These are phyloP conservation scores for Nothocercus nigrocapillus DNA, from an alignment of 2,113 vertebrate species.

Conservation along the genomic window DNA sequence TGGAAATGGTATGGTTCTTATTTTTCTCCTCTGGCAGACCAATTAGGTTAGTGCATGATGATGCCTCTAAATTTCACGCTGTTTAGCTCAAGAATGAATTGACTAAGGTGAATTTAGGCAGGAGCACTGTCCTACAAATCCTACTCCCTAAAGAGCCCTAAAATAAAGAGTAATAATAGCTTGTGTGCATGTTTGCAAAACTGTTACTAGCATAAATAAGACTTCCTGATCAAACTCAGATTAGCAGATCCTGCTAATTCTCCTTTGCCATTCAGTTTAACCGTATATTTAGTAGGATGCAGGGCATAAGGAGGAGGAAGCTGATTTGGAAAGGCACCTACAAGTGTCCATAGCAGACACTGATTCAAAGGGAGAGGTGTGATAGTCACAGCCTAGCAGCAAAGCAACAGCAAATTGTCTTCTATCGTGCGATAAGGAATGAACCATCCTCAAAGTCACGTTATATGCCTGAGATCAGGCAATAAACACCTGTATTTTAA, in stretches of 20 bases:
- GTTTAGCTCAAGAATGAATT: not conserved
- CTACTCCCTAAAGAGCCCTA: not conserved
- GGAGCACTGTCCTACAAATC: not conserved
- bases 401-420: not conserved
- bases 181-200: fast-evolving
- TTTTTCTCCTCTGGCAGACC: not conserved
- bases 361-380: not conserved
- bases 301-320: not conserved
- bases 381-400: not conserved
- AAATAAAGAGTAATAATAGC: not conserved
- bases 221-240: not conserved
- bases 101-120: not conserved
- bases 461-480: not conserved
- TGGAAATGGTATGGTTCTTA: not conserved
- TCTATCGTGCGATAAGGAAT: not conserved
- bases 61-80: not conserved
- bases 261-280: not conserved
- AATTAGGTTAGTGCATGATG: not conserved
- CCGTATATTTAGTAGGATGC: not conserved
- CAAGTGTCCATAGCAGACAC: not conserved
- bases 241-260: not conserved
- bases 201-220: not conserved
- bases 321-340: not conserved
- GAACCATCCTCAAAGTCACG: not conserved
- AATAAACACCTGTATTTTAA: not conserved